Evolutionary conservation across 2,797 vertebrate species (phyloP), one percentile per base, ranked within the genome.

Genomic region (Myripristis jacobus): DNA sequence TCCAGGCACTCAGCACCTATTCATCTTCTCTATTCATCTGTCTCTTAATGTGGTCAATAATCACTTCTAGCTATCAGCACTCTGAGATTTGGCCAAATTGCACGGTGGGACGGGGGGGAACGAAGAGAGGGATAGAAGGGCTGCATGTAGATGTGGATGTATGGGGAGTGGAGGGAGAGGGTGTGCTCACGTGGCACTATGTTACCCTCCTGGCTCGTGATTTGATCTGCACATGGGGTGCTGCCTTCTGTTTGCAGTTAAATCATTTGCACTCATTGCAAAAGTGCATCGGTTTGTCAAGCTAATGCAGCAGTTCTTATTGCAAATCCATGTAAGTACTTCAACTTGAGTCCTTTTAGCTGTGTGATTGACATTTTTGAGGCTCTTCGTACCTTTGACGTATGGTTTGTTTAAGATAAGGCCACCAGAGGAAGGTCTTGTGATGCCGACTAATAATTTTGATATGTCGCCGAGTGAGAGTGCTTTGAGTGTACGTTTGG

Each of bases 191-290:
- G 81, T 88, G 87, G 75, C 84, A 3, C 41, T 29, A 24, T 46
- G 2, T 62, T 47, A 13, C 8, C 44, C 53, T 38, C 41, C 29
- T 12, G 50, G 51, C 80, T 72, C 64, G 75, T 89, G 86, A 83
- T 75, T 55, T 55, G 55, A 66, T 36, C 12, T 66, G 60, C 89
- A 90, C 90, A 70, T 85, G 85, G 34, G 18, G 38, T 43, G 47
- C 48, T 51, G 66, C 31, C 22, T 27, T 62, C 25, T 68, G n/a
- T 58, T 22, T 44, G 8, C 2, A 13, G 54, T 68, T 70, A 63
- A 75, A 79, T 76, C 11, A 83, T 73, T 72, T 57, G 15, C 62
- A 19, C n/a, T 53, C 15, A 36, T 71, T 66, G 44, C 59, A 56
- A 44, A 38, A 59, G 68, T 67, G 19, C 65, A 50, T 69, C 51